phyloP scores from a whole-genome alignment of 35 echinoderm and acorn worm species.

The Hemicentrotus pulcherrimus region DNA sequence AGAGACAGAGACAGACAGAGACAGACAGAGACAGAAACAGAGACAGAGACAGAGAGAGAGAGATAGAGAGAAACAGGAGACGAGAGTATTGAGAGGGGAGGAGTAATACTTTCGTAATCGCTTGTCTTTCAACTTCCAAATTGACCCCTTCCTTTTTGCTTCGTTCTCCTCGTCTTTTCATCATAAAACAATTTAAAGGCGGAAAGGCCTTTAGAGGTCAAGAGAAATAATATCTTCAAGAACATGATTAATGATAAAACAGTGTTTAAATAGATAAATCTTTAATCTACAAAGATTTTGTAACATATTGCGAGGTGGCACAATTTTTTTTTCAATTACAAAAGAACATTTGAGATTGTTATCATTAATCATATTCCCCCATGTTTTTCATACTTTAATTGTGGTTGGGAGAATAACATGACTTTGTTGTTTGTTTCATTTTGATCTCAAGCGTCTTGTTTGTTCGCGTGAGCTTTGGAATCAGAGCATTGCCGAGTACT shows the following conservation, averaged over 20 bases:
- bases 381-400: too few species aligned
- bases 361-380: too few species aligned
- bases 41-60: neutral
- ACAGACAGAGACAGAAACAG: neutral
- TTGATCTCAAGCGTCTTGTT: too few species aligned
- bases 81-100: neutral
- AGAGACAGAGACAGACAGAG: neutral
- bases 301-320: too few species aligned
- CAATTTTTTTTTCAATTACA: too few species aligned
- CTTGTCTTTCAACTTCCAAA: neutral
- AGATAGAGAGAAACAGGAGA: neutral
- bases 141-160: neutral
- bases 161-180: neutral
- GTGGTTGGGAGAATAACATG: too few species aligned
- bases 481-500: too few species aligned
- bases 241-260: neutral
- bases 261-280: too few species aligned
- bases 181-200: neutral
- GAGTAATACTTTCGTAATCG: neutral
- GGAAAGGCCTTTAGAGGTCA: neutral
- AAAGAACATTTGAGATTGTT: too few species aligned
- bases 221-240: neutral
- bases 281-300: too few species aligned
- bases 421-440: too few species aligned
- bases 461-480: too few species aligned